Evolutionary conservation across 1,140 invertebrate species (phyloP).

Genomic region (Zophobas morio): DNA sequence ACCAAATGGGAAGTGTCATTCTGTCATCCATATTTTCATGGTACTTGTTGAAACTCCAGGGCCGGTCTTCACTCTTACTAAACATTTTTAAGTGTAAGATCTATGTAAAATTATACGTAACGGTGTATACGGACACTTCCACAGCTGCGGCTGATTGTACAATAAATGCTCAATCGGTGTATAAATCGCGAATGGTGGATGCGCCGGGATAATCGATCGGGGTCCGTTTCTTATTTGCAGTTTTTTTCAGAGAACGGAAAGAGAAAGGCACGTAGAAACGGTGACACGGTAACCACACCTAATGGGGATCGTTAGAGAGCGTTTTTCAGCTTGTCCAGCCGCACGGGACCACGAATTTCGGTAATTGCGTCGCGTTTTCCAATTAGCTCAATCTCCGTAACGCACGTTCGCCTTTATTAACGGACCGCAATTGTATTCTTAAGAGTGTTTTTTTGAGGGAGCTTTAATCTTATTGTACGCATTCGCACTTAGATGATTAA

Average conservation of each 20-base stretch:
- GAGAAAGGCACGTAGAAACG: slow-evolving; percentile 36
- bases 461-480: slow-evolving; percentile 21
- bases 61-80: too few relatives aligned
- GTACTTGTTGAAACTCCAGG: too few relatives aligned
- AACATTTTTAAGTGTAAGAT: too few relatives aligned
- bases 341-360: slow-evolving; percentile 45
- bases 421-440: slow-evolving; percentile 46
- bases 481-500: slow-evolving; percentile 25
- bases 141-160: too few relatives aligned
- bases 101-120: too few relatives aligned
- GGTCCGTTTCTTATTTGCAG: slow-evolving; percentile 8
- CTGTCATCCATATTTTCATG: too few relatives aligned
- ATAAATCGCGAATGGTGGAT: neutral
- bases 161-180: neutral
- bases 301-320: slow-evolving; percentile 43
- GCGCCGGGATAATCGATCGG: slow-evolving; percentile 9
- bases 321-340: slow-evolving; percentile 44
- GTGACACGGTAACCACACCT: slow-evolving; percentile 53
- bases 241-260: slow-evolving; percentile 15
- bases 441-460: slow-evolving; percentile 15
- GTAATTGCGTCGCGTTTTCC: slow-evolving; percentile 52
- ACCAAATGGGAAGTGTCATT: too few relatives aligned
- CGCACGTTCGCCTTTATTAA: slow-evolving; percentile 50
- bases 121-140: too few relatives aligned
- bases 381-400: slow-evolving; percentile 52